Percentiles rank a stretch among this genome's conserved stretches.
Evolutionary conservation across 2,797 vertebrate genomes (phyloP).

Genomic region (Poliocrania exsul): DNA sequence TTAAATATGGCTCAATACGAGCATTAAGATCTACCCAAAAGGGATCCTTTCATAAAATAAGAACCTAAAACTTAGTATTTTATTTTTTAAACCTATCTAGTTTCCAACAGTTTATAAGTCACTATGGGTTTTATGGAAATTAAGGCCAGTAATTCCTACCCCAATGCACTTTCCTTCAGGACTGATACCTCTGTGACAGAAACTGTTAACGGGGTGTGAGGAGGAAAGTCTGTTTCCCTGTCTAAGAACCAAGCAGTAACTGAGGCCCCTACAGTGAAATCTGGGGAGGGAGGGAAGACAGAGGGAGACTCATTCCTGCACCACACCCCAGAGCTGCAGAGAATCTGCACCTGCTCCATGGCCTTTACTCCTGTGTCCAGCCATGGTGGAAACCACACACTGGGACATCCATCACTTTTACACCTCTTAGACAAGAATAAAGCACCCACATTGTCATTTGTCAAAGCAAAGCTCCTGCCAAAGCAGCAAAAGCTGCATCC

Average conservation of each 20-base stretch:
- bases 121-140: background rate
- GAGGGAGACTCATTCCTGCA: background rate
- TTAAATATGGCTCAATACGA: background rate
- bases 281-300: background rate
- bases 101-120: background rate
- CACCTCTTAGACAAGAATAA: slow-evolving; percentile 7
- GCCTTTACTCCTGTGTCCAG: background rate
- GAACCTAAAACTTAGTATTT: background rate
- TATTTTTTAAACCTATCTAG: background rate
- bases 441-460: background rate
- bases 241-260: background rate
- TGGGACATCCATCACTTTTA: background rate
- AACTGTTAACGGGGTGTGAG: background rate
- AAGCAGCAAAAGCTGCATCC: background rate
- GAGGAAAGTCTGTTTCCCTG: background rate
- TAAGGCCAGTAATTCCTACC: background rate
- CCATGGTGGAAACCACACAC: background rate
- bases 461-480: slow-evolving; percentile 2
- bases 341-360: background rate
- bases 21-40: background rate
- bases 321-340: background rate
- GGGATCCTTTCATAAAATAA: background rate
- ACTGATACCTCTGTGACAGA: background rate
- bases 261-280: background rate
- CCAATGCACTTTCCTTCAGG: background rate